Base-by-base conservation (phyloP, 2,888 invertebrate genomes). In the Ellobium chinense region DNA sequence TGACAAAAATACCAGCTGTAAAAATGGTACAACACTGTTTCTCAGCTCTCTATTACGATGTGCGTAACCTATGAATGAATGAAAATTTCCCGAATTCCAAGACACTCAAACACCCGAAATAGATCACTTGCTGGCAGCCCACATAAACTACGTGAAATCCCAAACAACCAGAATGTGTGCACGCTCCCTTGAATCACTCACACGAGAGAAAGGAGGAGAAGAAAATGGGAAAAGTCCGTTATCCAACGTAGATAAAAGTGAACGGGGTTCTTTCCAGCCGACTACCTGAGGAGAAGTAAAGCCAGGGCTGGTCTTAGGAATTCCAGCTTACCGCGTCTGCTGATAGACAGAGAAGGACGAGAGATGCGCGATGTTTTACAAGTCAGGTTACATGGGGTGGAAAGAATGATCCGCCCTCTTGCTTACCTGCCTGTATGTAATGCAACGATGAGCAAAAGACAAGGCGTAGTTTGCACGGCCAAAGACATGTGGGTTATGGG, bases 361-460 rank as follows among this genome's bases (percentile, higher is more conserved):
- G 60, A 60, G 60, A 60, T 14, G 60, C 60, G 60, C 27, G 60
- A 27, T 60, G 60, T 60, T 60, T 14, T 60, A 60, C 60, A 60
- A 60, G 60, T 60, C 27, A 24, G n/a, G 21, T 60, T 60, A 21
- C 60, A 60, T 27, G 60, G 46, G 46, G 46, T 12, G 18, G 46
- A 46, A 46, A 46, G 7, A 46, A 7, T 18, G 46, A 46, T 18
- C 46, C 46, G 18, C 9, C 46, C 46, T 12, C 46, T n/a, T 7
- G 60, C n/a, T 24, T 60, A 24, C 60, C 60, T 60, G n/a, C 18
- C n/a, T n/a, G n/a, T n/a, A n/a, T n/a, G n/a, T n/a, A n/a, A n/a
- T n/a, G n/a, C n/a, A n/a, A n/a, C n/a, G n/a, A n/a, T n/a, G n/a
- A n/a, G n/a, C n/a, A n/a, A n/a, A n/a, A n/a, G n/a, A n/a, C n/a